A percentile compares a stretch with the other conserved stretches of the same genome.
phyloP scores from a whole-genome alignment of 2,797 vertebrate genomes.

The Gadopsis marmoratus region DNA sequence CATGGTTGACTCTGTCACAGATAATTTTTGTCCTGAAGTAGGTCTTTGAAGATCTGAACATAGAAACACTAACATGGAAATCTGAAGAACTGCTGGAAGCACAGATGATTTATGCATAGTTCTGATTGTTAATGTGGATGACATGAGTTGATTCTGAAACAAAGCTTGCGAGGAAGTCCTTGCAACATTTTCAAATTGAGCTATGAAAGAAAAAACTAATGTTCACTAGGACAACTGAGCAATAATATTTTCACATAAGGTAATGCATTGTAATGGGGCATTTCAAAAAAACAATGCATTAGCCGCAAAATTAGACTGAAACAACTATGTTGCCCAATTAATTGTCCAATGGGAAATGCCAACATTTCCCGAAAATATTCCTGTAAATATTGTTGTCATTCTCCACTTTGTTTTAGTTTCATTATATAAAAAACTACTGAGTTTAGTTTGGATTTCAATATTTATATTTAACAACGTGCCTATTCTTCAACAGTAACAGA shows the following conservation, averaged over 20 bases:
- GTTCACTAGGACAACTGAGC: not conserved
- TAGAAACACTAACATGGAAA: constrained; percentile 42
- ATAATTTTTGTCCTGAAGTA: constrained; percentile 61
- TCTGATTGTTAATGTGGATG: constrained; percentile 30
- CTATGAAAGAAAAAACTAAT: not conserved
- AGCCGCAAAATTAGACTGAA: not conserved
- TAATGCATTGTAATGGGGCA: not conserved
- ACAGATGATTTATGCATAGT: constrained; percentile 45
- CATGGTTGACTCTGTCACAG: constrained; percentile 61
- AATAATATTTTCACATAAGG: not conserved
- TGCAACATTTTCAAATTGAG: not conserved
- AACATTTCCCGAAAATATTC: not conserved
- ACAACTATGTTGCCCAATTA: not conserved
- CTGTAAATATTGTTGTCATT: not conserved
- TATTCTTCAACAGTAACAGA: constrained; percentile 3
- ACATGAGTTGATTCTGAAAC: constrained; percentile 11
- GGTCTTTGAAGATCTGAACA: constrained; percentile 60
- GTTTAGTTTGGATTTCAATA: not conserved
- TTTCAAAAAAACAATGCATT: not conserved
- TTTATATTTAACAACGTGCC: not conserved
- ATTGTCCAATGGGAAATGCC: not conserved
- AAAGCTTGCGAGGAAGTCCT: not conserved
- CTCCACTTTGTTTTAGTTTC: not conserved
- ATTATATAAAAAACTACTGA: not conserved
- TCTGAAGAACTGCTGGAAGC: constrained; percentile 31